Percentiles rank a stretch among this genome's conserved stretches.
Evolutionary conservation across 2,113 vertebrate genomes (phyloP).

Genomic region (Canis aureus): DNA sequence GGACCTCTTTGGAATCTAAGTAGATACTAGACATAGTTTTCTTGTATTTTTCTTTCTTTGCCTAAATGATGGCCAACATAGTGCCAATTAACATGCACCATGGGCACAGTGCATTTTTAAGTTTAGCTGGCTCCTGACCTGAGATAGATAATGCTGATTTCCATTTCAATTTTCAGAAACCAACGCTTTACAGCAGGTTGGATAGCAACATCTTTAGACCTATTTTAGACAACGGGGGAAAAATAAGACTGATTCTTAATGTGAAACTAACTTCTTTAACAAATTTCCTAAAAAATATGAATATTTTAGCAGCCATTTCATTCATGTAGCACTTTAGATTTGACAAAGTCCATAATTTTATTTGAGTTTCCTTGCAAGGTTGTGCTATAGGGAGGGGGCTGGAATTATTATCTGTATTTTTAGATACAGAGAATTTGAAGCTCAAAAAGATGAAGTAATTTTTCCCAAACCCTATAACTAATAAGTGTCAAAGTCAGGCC

Average conservation of each 20-base stretch:
- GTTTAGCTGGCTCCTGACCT: slow-evolving; percentile 6
- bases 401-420: slow-evolving; percentile 53
- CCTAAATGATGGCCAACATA: not conserved
- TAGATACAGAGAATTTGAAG: slow-evolving; percentile 26
- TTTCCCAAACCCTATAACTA: not conserved
- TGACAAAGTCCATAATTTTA: slow-evolving; percentile 21
- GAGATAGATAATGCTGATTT: slow-evolving; percentile 46
- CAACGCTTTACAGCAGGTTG: not conserved
- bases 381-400: not conserved
- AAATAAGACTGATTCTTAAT: slow-evolving; percentile 21
- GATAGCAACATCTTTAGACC: not conserved
- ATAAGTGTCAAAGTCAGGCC: not conserved
- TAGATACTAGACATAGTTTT: not conserved
- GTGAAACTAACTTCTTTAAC: not conserved
- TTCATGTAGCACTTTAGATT: slow-evolving; percentile 30
- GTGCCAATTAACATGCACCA: slow-evolving; percentile 36
- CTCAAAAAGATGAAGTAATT: slow-evolving; percentile 31
- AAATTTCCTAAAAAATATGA: not conserved
- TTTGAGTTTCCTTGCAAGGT: slow-evolving; percentile 46
- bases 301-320: slow-evolving; percentile 27
- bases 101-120: not conserved
- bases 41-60: slow-evolving; percentile 22
- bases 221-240: slow-evolving; percentile 13
- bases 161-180: slow-evolving; percentile 27
- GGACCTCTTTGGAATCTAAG: not conserved